Base-by-base conservation (phyloP, 2,797 vertebrate species). In the Darevskia nairensis region DNA sequence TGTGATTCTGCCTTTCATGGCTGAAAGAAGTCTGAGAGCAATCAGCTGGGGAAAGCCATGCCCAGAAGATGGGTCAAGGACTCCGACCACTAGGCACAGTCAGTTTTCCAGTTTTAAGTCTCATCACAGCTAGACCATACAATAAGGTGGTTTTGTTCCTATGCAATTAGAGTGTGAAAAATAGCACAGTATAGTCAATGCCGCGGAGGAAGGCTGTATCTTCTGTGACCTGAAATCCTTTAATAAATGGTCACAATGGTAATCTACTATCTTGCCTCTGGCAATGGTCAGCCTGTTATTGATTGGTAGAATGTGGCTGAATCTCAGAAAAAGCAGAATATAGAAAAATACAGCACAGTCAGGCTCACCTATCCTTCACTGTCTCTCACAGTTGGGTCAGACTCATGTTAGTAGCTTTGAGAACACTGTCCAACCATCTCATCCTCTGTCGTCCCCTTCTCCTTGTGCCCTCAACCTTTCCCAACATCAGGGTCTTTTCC, bases 111-210 rank as follows among this genome's bases (percentile, higher is more conserved):
- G 7, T 39, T 89, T 83, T 84, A 1, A 72, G 13, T 39, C 81
- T 64, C 2, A 6, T 13, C 2, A 1, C 1, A 82, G 35, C 0
- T n/a, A 46, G 25, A 75, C 64, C 35, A 80, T 66, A 87, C 8
- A 27, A 21, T 68, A 68, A 74, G 68, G 15, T 61, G 17, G 2
- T 35, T 82, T 35, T 5, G 21, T 10, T 0, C 64, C 32, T 7
- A 27, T 10, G 0, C 13, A 68, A 61, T 41, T 84, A 41, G 0
- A 78, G 7, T 66, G 1, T 55, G 32, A 64, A 86, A 92, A 89
- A 55, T 2, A 2, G 1, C 8, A 35, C 50, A 2, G 3, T 68
- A 10, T 0, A 0, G 11, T 1, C 27, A 75, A 59, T 78, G 0
- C 0, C 0, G 1, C 0, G 23, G 3, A 4, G 17, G 68, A 85